Base-by-base conservation (phyloP, 2,888 invertebrate species). In the Cosmopolites sordidus region DNA sequence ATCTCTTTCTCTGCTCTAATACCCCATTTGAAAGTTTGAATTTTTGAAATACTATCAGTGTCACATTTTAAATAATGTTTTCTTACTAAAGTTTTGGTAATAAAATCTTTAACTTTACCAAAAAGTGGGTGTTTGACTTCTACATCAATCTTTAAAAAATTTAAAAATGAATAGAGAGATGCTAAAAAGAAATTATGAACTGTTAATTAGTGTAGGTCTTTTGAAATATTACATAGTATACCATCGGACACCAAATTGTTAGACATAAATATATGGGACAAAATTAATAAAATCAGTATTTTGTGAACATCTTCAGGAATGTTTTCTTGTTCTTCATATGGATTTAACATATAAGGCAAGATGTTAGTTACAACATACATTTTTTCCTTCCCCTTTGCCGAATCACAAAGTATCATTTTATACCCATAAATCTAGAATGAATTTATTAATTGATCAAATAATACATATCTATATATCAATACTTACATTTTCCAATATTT, bases 261-360 rank as follows among this genome's bases (percentile, higher is more conserved):
- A 0, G 62, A 60, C 69, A 69, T 69, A 50, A 63, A 66, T 51
- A 68, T 63, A 51, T 69, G 69, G 12, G 62, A 60, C 44, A 69
- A 57, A 55, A 67, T 58, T 11, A 69, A 58, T 50, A 68, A 51
- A 16, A 64, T 45, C 12, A 68, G 48, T 15, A 69, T 58, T 58
- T 62, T 66, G 17, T 62, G 44, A 38, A 52, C 22, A 22, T 22
- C 22, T 5, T 22, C 8, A 22, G 22, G 8, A 22, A 22, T 8
- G 8, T 22, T 8, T 22, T 22, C 22, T 22, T 22, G 4, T 44
- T 60, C 58, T 16, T 52, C 44, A 17, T 54, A 37, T 11, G 47
- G 12, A 43, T 22, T 41, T 43, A 59, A 58, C 17, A 54, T 48
- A 16, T 60, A 50, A 8, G 62, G 61, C 40, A 69, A 54, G 27